Base-by-base conservation (phyloP, 2,888 invertebrate species). In the Calameuta pallipes region DNA sequence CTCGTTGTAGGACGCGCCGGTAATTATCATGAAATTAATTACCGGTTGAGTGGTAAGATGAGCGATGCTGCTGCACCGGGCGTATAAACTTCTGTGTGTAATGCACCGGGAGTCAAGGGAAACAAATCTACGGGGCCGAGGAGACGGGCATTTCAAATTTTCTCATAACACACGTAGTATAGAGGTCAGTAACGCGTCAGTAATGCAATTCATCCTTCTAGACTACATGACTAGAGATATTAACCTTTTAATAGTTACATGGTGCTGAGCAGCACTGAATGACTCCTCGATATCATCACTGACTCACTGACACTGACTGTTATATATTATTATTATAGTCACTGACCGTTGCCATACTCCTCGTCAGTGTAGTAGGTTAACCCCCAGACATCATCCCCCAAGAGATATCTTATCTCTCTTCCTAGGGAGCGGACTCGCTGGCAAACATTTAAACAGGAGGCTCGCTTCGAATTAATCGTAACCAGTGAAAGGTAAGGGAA, bases 21-120 rank as follows among this genome's bases (percentile, higher is more conserved):
- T 85, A 87, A 88, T 89, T 88, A 89, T 85, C 84, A 82, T 85
- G 83, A 84, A 87, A 89, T 89, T 87, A 89, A 89, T 89, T 86
- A 86, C 85, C 79, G 81, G 76, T 80, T 81, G 83, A 86, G 85
- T 87, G 85, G 83, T 79, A 84, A 85, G 84, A 84, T 85, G 84
- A 86, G 80, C 82, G 84, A 86, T 86, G 84, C 85, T 79, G 79
- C 80, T 34, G 75, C 80, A 23, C 69, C 78, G 79, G 74, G 33
- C 75, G 74, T 80, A 80, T 79, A 80, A 80, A 82, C 82, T 78
- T 74, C 76, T 75, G 76, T 77, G 76, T 79, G 76, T 75, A 73
- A 77, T 76, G 56, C 56, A 41, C 56, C 56, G 30, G 37, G 70
- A n/a, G 37, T 15, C 68, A 70, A 37, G 34, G 41, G 34, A 75